Base-by-base conservation (phyloP, 2,888 invertebrate genomes). In the Lordiphosa fenestrarum region DNA sequence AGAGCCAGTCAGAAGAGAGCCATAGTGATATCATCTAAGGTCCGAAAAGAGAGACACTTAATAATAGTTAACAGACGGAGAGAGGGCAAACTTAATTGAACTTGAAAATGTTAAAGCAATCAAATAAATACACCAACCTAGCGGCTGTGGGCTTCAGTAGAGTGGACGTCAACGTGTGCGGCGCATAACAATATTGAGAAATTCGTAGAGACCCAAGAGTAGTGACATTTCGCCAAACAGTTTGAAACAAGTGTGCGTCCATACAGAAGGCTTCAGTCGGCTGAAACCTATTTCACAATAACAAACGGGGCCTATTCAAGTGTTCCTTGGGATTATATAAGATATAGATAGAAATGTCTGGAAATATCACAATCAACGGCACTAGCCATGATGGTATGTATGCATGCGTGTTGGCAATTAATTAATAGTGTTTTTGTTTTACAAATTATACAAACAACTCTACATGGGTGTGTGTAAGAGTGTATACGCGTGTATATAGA, bases 331-430 rank as follows among this genome's bases (percentile, higher is more conserved):
- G 40, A 52, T 71, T 68, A 71, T 66, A 49, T 53, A 60, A 67
- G 15, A 4, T n/a, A 33, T n/a, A 46, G 62, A 76, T 63, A n/a
- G 15, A 15, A 63, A 81, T 77, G 82, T 6, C 69, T 47, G 57
- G 53, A 41, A 68, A 38, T 53, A 65, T 77, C 40, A 72, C 62
- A 60, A 77, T 77, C 60, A 77, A 77, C 58, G 82, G 77, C 48
- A 61, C 51, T 19, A 46, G 57, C 53, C 60, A 82, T 55, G 82
- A 63, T 48, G 77, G 77, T 77, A 65, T 37, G 60, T 53, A 37
- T 46, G 50, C 2, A 41, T 21, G 37, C 7, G 19, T 37, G 25
- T 35, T 35, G 42, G 55, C 41, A 62, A 21, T 56, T 56, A 63
- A 52, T 23, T 62, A 19, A 12, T 19, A 33, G 9, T 9, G 30